Base-by-base conservation (phyloP, 2,113 vertebrate genomes). In the Phainopepla nitens region DNA sequence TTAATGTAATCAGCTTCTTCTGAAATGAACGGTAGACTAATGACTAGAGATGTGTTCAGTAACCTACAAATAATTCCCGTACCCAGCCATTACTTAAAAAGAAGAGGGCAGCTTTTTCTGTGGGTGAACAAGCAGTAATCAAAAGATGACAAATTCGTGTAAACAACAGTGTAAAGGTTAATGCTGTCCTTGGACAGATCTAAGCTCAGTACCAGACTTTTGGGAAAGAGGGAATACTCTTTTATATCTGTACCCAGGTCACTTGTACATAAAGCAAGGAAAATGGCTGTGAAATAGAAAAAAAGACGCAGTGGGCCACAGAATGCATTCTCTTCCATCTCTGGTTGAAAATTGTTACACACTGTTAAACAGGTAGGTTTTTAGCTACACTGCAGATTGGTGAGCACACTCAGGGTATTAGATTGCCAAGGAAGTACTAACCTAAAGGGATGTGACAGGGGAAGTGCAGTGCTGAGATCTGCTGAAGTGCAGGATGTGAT, bases 1-100 rank as follows among this genome's bases (percentile, higher is more conserved):
- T 94, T 97, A 94, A 83, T 70, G 47, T 89, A 94, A 96, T 95
- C 76, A 95, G 50, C 44, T 49, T 77, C 50, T 76, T 81, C 44
- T 73, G 76, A 90, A 94, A 87, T 60, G 72, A 94, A 56, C 0
- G 1, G 35, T 71, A 54, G 75, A 64, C 93, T 96, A 95, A 97
- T 94, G 91, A 87, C 64, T 89, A 84, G 83, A 90, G 94, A 94
- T 96, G 89, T 95, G 95, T 94, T 93, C 93, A 92, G 80, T 96
- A 91, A 91, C 93, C 95, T 89, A 92, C 6, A 0, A 89, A 56
- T 94, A 96, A 96, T 93, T 92, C 39, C 45, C 90, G 47, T 73
- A 81, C 24, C 49, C 11, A 22, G 47, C 65, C 64, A 75, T 83
- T 82, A 81, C 45, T 71, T 87, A 61, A 69, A 93, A 92, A 80